Evolutionary conservation across 2,888 invertebrate species (phyloP).

Genomic region (Drosophila quinaria): DNA sequence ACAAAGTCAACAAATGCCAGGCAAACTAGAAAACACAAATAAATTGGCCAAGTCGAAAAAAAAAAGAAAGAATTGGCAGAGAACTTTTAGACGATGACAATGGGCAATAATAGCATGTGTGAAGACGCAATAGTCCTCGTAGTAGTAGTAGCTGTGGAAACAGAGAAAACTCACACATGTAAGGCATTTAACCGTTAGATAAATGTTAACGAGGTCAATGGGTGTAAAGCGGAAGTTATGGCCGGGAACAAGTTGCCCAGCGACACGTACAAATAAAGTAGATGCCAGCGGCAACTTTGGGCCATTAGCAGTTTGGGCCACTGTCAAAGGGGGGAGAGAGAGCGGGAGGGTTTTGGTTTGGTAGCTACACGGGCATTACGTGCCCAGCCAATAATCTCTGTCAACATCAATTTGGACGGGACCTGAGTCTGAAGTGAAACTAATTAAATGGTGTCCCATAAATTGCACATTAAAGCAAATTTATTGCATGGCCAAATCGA

Average conservation of each 20-base stretch:
- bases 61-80: slow-evolving; percentile 25
- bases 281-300: slow-evolving; percentile 63
- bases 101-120: slow-evolving; percentile 23
- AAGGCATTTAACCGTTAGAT: slow-evolving; percentile 71
- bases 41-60: slow-evolving; percentile 49
- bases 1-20: slow-evolving; percentile 54
- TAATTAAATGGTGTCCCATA: slow-evolving; percentile 85
- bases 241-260: slow-evolving; percentile 59
- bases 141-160: background rate
- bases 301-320: slow-evolving; percentile 56
- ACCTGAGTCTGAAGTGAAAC: slow-evolving; percentile 72
- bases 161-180: slow-evolving; percentile 32
- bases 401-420: slow-evolving; percentile 82
- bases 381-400: slow-evolving; percentile 82
- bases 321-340: slow-evolving; percentile 23
- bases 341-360: background rate
- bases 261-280: slow-evolving; percentile 76
- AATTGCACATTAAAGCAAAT: slow-evolving; percentile 84
- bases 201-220: slow-evolving; percentile 79
- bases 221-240: slow-evolving; percentile 78
- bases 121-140: background rate
- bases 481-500: slow-evolving; percentile 81
- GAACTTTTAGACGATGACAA: slow-evolving; percentile 64
- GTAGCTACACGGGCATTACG: slow-evolving; percentile 64
- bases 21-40: slow-evolving; percentile 60